phyloP scores from a whole-genome alignment of 2,113 vertebrate species.

The Phocoena phocoena region DNA sequence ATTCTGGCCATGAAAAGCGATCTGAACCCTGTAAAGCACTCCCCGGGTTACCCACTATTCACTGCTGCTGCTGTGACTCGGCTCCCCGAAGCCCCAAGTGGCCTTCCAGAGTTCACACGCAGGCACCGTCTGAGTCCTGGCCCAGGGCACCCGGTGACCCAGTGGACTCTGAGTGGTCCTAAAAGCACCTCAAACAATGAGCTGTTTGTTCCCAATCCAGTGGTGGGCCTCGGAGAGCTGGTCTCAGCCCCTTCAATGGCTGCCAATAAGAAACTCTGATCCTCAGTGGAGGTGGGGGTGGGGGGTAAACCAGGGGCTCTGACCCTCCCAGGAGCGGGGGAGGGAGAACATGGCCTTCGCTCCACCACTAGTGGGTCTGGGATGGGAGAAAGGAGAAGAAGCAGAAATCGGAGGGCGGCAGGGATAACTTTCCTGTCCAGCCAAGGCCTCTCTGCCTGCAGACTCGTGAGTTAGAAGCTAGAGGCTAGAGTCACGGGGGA shows the following conservation, averaged over 20 bases:
- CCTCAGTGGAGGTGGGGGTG: neutral
- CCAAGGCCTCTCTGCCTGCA: neutral
- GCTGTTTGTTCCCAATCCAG: neutral
- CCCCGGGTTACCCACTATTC: neutral
- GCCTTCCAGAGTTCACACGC: neutral
- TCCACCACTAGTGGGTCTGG: neutral
- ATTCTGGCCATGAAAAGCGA: neutral
- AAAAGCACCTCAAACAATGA: constrained; percentile 13
- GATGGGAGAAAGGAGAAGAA: neutral
- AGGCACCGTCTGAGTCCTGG: neutral
- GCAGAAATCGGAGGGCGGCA: neutral
- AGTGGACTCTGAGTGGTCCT: neutral
- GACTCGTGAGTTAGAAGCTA: neutral
- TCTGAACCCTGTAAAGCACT: neutral
- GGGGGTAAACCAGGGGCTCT: neutral
- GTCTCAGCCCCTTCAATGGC: neutral
- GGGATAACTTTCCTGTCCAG: too few relatives aligned
- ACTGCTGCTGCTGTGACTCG: neutral
- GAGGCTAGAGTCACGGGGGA: neutral
- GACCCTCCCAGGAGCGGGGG: neutral
- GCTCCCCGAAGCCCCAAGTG: neutral
- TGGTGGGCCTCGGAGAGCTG: neutral
- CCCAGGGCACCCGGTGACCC: neutral
- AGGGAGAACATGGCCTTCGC: neutral
- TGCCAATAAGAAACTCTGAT: neutral